Conservation (phyloP, 2,113 vertebrate genomes). For the Otis tarda region DNA sequence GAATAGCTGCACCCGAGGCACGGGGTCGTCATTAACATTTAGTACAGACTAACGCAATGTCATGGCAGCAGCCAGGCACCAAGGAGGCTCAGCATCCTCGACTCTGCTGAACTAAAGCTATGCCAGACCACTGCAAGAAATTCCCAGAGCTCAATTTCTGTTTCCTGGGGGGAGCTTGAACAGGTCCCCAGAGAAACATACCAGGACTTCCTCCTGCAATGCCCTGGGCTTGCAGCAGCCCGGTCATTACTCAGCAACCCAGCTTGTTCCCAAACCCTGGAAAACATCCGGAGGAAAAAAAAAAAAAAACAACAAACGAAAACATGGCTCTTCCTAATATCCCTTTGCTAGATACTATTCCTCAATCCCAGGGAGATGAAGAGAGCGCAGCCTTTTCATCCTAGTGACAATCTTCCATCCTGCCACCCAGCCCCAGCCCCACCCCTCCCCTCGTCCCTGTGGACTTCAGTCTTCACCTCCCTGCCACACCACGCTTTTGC, state of each 20-base stretch:
- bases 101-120: background rate
- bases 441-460: background rate
- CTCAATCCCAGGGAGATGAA: background rate
- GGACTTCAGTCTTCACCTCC: background rate
- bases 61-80: background rate
- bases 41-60: background rate
- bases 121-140: background rate
- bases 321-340: background rate
- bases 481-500: background rate
- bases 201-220: background rate
- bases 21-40: accelerated
- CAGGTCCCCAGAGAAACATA: background rate
- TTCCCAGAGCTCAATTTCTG: background rate
- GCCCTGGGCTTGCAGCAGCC: background rate
- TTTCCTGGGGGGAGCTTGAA: background rate
- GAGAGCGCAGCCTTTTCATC: background rate
- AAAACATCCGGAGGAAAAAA: background rate
- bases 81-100: background rate
- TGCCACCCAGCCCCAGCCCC: background rate
- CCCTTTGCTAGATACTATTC: background rate
- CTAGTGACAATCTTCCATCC: background rate
- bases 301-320: no score
- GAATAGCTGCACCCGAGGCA: background rate
- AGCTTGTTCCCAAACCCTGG: background rate
- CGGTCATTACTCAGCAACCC: background rate